A percentile compares a stretch with the other conserved stretches of the same genome.
Conservation (phyloP, 2,113 vertebrate genomes). For the Bostrychus sinensis region DNA sequence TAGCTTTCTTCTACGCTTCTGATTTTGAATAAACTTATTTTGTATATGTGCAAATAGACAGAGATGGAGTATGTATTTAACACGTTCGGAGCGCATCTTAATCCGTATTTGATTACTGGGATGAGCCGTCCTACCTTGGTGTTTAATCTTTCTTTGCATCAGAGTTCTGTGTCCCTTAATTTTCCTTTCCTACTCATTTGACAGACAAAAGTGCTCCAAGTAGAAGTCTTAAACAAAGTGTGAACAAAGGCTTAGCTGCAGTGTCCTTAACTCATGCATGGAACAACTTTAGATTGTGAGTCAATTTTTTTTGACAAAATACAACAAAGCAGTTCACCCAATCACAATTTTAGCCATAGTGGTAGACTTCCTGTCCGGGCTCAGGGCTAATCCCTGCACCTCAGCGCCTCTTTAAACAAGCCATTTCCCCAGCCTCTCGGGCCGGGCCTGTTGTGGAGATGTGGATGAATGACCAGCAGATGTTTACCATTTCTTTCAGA, state of each 20-base stretch:
- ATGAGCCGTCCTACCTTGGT: constrained; percentile 47
- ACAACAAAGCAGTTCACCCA: constrained; percentile 43
- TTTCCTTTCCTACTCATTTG: constrained; percentile 75
- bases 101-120: constrained; percentile 79
- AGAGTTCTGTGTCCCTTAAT: constrained; percentile 51
- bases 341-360: constrained; percentile 59
- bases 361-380: constrained; percentile 62
- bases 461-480: constrained; percentile 84
- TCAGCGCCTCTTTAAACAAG: constrained; percentile 70
- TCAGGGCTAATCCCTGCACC: constrained; percentile 72
- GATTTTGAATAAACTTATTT: constrained; percentile 36
- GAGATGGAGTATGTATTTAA: constrained; percentile 18
- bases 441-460: constrained; percentile 53
- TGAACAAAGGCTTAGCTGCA: constrained; percentile 11
- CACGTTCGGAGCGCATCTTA: constrained; percentile 23
- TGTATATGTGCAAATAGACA: constrained; percentile 59
- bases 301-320: too few relatives aligned
- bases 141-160: constrained; percentile 62
- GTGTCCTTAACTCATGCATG: background rate
- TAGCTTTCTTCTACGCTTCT: background rate
- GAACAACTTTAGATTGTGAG: constrained; percentile 16
- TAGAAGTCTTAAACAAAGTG: background rate
- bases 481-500: constrained; percentile 98
- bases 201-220: constrained; percentile 67
- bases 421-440: constrained; percentile 51